These are phyloP conservation scores for Lipophrys pholis DNA, from an alignment of 2,113 vertebrate species.

Conservation along the genomic window DNA sequence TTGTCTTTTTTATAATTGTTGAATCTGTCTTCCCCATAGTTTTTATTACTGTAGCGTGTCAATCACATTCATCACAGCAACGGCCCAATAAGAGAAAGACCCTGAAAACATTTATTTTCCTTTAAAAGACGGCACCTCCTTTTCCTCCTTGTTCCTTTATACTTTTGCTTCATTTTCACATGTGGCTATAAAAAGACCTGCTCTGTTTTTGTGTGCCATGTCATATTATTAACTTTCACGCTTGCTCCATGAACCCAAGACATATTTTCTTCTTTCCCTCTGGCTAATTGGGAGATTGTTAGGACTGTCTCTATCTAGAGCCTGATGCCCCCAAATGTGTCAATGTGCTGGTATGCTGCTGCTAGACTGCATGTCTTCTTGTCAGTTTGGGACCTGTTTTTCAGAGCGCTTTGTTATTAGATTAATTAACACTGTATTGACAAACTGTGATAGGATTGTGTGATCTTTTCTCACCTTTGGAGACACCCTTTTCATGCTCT, in stretches of 20 bases:
- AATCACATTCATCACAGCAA: constrained; percentile 31
- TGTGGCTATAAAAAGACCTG: constrained; percentile 58
- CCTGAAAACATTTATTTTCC: constrained; percentile 2
- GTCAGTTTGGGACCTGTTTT: constrained; percentile 61
- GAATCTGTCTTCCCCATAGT: constrained; percentile 23
- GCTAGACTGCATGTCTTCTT: constrained; percentile 50
- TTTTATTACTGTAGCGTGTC: constrained; percentile 27
- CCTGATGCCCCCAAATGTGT: constrained; percentile 66
- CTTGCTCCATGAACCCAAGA: constrained; percentile 63
- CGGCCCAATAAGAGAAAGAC: constrained; percentile 15
- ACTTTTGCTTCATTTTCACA: constrained; percentile 43
- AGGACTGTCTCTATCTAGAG: constrained; percentile 61
- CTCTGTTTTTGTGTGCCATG: constrained; percentile 65
- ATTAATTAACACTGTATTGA: constrained; percentile 80
- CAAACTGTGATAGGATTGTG: constrained; percentile 57
- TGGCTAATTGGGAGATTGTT: constrained; percentile 75
- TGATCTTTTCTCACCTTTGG: constrained; percentile 59
- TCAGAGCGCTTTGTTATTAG: constrained; percentile 64
- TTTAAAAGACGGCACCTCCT: constrained; percentile 2
- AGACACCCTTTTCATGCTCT: constrained; percentile 30
- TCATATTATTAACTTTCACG: constrained; percentile 68
- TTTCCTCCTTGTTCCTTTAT: constrained; percentile 21
- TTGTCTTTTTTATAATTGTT: constrained; percentile 33
- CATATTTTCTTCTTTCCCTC: constrained; percentile 60
- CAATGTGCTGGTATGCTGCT: constrained; percentile 60